Conservation (phyloP, 2,113 vertebrate species). For the Macquaria australasica region DNA sequence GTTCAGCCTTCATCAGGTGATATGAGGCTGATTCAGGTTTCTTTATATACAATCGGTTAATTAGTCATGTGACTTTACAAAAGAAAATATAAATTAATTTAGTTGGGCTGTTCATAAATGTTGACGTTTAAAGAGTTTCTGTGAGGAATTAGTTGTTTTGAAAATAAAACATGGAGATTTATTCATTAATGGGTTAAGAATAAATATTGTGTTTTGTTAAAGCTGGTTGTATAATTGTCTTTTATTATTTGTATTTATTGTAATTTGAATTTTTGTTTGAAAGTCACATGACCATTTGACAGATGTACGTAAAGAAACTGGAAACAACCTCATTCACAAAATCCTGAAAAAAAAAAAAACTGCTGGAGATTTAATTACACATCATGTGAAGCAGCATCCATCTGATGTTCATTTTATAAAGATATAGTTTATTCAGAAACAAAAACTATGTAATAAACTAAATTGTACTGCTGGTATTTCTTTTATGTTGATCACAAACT, state of each 20-base stretch:
- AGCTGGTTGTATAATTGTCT: neutral
- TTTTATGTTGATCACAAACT: neutral
- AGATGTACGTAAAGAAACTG: neutral
- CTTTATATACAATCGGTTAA: neutral
- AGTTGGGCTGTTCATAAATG: neutral
- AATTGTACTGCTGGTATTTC: neutral
- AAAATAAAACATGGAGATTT: neutral
- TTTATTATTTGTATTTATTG: neutral
- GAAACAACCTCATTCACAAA: neutral
- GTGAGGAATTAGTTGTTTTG: neutral
- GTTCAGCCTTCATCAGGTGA: neutral
- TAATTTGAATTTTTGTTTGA: neutral
- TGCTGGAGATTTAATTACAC: neutral
- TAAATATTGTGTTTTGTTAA: neutral
- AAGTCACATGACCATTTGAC: neutral
- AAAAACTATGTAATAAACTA: neutral
- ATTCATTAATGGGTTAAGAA: neutral
- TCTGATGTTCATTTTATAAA: neutral
- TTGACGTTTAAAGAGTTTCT: neutral
- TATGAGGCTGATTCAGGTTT: neutral
- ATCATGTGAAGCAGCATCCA: neutral
- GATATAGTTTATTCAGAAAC: neutral
- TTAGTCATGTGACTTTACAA: too few relatives aligned
- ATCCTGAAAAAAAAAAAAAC: neutral
- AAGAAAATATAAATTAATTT: too few relatives aligned